Evolutionary conservation across 2,888 invertebrate genomes (phyloP).

Genomic region (Salpingus planirostris): DNA sequence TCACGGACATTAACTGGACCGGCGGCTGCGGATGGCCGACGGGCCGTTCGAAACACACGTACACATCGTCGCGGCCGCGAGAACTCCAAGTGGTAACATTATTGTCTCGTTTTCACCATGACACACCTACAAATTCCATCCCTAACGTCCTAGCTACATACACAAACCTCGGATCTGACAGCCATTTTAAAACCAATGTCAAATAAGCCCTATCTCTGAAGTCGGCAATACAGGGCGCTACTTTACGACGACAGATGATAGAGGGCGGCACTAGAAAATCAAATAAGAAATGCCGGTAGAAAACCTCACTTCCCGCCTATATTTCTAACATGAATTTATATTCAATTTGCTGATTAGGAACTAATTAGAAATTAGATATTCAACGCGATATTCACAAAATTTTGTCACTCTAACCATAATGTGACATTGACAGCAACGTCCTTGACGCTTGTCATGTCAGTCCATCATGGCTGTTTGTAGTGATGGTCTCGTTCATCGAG

Average conservation of each 20-base stretch:
- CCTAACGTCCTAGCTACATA: conserved; percentile 60
- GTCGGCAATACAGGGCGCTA: conserved; percentile 20
- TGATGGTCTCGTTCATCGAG: conserved; percentile 30
- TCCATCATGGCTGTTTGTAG: conserved; percentile 35
- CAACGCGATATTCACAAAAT: too few relatives aligned
- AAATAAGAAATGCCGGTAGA: too few relatives aligned
- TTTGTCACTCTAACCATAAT: too few relatives aligned
- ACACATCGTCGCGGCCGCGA: conserved; percentile 47
- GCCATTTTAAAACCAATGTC: conserved; percentile 72
- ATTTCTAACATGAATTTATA: too few relatives aligned
- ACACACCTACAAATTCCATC: conserved; percentile 69
- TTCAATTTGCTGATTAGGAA: too few relatives aligned
- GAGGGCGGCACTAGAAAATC: too few relatives aligned
- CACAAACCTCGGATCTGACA: conserved; percentile 60
- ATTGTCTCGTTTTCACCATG: conserved; percentile 53
- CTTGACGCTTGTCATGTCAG: conserved; percentile 10
- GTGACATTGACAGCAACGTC: background rate
- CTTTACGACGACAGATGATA: too few relatives aligned
- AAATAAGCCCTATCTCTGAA: conserved; percentile 36
- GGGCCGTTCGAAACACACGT: too few relatives aligned
- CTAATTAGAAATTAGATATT: too few relatives aligned
- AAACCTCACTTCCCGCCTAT: too few relatives aligned
- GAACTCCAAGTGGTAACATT: conserved; percentile 51
- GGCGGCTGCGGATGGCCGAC: too few relatives aligned
- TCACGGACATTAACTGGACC: too few relatives aligned